These are phyloP conservation scores for Trichonephila clavata DNA, from an alignment of 1,140 invertebrate genomes.

Conservation along the genomic window DNA sequence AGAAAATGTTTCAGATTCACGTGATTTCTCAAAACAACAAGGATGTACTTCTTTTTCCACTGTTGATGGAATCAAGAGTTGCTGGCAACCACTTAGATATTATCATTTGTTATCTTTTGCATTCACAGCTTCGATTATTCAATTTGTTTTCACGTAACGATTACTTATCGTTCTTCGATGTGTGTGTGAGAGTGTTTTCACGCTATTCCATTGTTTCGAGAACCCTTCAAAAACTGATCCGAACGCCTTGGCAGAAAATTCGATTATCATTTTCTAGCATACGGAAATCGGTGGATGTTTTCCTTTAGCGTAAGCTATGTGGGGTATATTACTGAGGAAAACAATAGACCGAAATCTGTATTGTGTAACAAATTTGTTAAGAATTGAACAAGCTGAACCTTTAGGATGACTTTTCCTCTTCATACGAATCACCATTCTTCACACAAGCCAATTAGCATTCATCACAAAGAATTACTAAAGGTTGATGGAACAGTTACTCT, in stretches of 20 bases:
- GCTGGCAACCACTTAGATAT: not conserved
- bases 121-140: not conserved
- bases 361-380: not conserved
- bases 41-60: not conserved
- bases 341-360: not conserved
- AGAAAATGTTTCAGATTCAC: not conserved
- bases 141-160: not conserved
- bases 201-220: not conserved
- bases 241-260: not conserved
- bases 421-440: too few relatives aligned
- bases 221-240: not conserved
- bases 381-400: too few relatives aligned
- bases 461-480: too few relatives aligned
- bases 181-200: not conserved
- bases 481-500: too few relatives aligned
- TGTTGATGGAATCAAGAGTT: not conserved
- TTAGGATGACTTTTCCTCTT: too few relatives aligned
- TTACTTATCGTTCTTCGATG: not conserved
- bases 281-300: not conserved
- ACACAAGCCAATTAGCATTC: too few relatives aligned
- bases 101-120: too few relatives aligned
- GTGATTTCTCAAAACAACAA: conserved; percentile 21
- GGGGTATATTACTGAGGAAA: not conserved
- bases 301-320: not conserved
- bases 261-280: not conserved